Conservation (phyloP, 1,140 invertebrate species). For the Copidosoma floridanum region DNA sequence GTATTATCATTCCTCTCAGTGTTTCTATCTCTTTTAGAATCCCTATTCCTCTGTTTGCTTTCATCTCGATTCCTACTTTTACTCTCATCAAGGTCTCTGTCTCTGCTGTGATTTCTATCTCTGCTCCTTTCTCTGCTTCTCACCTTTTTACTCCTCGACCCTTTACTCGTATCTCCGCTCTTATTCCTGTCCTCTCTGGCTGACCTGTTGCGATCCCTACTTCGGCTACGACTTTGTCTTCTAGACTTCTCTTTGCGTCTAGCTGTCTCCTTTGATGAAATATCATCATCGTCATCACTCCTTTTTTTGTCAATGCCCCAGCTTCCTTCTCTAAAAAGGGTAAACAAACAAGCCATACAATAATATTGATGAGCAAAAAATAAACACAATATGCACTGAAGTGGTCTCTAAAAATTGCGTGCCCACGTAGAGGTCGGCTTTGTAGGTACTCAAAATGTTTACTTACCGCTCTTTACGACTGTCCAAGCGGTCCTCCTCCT, state of each 20-base stretch:
- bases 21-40: not conserved
- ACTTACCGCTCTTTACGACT: not conserved
- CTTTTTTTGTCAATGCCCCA: not conserved
- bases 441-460: too few relatives aligned
- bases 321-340: not conserved
- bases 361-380: not conserved
- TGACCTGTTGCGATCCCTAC: not conserved
- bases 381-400: too few relatives aligned
- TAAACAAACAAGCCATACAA: not conserved
- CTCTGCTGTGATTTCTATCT: not conserved
- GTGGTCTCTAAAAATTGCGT: too few relatives aligned
- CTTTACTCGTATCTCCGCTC: not conserved
- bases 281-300: not conserved
- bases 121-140: not conserved
- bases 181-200: not conserved
- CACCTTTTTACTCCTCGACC: not conserved
- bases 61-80: not conserved
- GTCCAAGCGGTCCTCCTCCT: constrained; percentile 1
- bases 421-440: too few relatives aligned
- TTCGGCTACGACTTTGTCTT: not conserved
- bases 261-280: not conserved
- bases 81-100: not conserved
- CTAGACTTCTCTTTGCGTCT: not conserved
- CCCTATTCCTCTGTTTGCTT: not conserved
- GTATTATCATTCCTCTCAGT: not conserved